Evolutionary conservation across 1,140 invertebrate genomes (phyloP).

Genomic region (Scaptomyza pallida): DNA sequence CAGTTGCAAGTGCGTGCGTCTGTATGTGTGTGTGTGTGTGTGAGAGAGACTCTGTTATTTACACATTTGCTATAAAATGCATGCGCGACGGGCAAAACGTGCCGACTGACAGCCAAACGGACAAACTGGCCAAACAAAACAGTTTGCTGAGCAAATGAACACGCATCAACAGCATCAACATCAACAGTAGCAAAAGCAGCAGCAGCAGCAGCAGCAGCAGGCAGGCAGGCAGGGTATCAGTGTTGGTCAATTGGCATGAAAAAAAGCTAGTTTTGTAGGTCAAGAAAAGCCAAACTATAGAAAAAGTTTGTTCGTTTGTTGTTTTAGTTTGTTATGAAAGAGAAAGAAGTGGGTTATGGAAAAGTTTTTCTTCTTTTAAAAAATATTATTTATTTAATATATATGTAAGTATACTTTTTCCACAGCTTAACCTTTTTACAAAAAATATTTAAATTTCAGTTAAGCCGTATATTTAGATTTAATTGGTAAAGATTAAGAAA

Average conservation of each 20-base stretch:
- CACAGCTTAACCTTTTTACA: background rate
- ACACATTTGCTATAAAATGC: slow-evolving; percentile 76
- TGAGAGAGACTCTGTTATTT: slow-evolving; percentile 58
- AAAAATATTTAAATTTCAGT: background rate
- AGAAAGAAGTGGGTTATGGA: background rate
- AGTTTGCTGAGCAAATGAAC: slow-evolving; percentile 50
- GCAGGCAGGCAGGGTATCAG: background rate
- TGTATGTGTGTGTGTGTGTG: slow-evolving; percentile 11
- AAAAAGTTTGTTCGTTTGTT: background rate
- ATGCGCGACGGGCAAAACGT: slow-evolving; percentile 70
- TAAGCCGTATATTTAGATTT: too few species aligned
- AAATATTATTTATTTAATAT: background rate
- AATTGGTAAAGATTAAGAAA: too few species aligned
- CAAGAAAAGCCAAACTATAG: too few species aligned
- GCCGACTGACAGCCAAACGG: slow-evolving; percentile 61
- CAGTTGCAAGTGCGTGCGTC: background rate
- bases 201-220: slow-evolving; percentile 28
- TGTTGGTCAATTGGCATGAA: background rate
- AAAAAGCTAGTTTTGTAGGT: background rate
- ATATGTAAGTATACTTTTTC: too few species aligned
- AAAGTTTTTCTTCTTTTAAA: background rate
- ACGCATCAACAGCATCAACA: slow-evolving; percentile 35
- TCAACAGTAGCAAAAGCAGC: background rate
- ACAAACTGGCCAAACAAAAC: slow-evolving; percentile 32
- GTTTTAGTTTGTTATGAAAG: background rate